These are phyloP conservation scores for Sebastes jordani DNA, from an alignment of 2,797 vertebrate genomes.

Conservation along the genomic window DNA sequence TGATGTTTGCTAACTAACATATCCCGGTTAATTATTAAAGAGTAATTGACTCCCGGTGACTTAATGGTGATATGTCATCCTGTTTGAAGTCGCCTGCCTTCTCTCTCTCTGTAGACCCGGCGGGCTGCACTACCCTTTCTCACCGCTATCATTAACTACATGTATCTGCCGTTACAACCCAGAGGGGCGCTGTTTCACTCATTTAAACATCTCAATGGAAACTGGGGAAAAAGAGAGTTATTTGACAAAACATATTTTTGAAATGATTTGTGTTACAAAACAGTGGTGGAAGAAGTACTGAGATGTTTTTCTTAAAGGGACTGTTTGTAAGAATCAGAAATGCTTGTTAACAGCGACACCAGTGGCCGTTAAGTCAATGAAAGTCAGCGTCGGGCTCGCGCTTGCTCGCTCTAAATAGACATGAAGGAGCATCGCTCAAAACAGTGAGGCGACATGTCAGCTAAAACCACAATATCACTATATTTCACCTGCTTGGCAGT, in stretches of 20 bases:
- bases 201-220: background rate
- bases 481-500: too few species aligned
- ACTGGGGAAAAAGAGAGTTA: background rate
- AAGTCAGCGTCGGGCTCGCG: too few species aligned
- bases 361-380: too few species aligned
- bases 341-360: too few species aligned
- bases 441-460: too few species aligned
- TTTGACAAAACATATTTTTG: too few species aligned
- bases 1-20: too few species aligned
- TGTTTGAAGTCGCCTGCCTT: background rate
- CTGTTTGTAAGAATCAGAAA: too few species aligned
- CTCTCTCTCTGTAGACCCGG: background rate
- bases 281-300: background rate
- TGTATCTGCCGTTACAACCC: background rate
- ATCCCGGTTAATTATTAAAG: background rate
- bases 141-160: background rate
- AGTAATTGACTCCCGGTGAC: background rate
- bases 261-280: background rate
- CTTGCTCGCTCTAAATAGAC: too few species aligned
- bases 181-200: constrained; percentile 30
- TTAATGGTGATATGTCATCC: accelerated
- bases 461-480: too few species aligned
- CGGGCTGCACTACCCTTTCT: background rate
- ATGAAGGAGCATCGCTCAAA: too few species aligned
- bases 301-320: background rate